phyloP scores from a whole-genome alignment of 2,888 invertebrate genomes.

The Spodoptera littoralis region DNA sequence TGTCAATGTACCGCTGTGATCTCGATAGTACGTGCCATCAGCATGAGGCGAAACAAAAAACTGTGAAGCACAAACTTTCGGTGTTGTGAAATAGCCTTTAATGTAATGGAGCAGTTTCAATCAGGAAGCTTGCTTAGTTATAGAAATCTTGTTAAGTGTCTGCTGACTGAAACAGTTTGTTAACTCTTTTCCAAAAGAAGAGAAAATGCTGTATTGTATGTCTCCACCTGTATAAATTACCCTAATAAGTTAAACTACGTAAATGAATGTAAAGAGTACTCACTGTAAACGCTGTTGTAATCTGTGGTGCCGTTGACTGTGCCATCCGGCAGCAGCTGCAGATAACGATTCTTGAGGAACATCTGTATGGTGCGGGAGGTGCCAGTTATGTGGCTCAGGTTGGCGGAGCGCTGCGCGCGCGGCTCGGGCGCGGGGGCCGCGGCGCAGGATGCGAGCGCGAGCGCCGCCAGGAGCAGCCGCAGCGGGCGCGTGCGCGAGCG shows the following conservation, averaged over 20 bases:
- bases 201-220: too few relatives aligned
- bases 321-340: constrained; percentile 95
- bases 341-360: constrained; percentile 94
- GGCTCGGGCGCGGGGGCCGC: constrained; percentile 86
- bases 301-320: constrained; percentile 95
- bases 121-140: not conserved
- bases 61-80: constrained; percentile 9
- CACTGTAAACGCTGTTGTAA: constrained; percentile 94
- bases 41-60: constrained; percentile 25
- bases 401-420: constrained; percentile 93
- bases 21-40: constrained; percentile 33
- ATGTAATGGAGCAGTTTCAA: constrained; percentile 5
- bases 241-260: too few relatives aligned
- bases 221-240: too few relatives aligned
- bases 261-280: constrained; percentile 80
- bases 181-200: too few relatives aligned
- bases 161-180: too few relatives aligned
- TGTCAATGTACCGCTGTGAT: constrained; percentile 49
- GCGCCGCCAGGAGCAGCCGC: constrained; percentile 87
- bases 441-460: constrained; percentile 86
- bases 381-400: constrained; percentile 94
- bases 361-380: constrained; percentile 94
- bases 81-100: constrained; percentile 36
- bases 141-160: not conserved
- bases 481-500: constrained; percentile 86